Base-by-base conservation (phyloP, 2,888 invertebrate genomes). In the Muscina levida region DNA sequence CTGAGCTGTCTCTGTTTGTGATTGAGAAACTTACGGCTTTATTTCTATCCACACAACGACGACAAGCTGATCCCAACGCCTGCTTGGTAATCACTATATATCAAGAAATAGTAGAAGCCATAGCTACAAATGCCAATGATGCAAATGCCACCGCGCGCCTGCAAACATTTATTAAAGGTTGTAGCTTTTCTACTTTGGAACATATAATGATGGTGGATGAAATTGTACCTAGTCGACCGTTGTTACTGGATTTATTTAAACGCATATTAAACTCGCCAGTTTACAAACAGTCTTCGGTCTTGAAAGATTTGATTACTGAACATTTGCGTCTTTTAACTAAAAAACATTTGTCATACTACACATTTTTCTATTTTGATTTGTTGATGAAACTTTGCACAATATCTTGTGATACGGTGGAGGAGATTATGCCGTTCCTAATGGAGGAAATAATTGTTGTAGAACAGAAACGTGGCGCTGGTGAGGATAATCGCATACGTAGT, bases 201-300 rank as follows among this genome's bases (percentile, higher is more conserved):
- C 90, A 90, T 77, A 83, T 89, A 0, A 90, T 91, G 89, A 88
- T 91, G 85, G 88, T 89, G 0, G 90, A 90, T 72, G 90, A 90
- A 65, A 84, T 88, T 68, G 87, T 87, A 26, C 86, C 90, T 1
- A 90, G 89, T 83, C 87, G 88, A 1, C 77, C 82, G 0, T 83
- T 88, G 56, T 77, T 90, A 6, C 76, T 90, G 22, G 84, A 84
- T 1, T 79, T 90, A 6, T 85, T 90, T 17, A 86, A 84, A 4
- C 85, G 84, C 1, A 73, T 90, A 1, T 82, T 86, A 0, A 67
- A 77, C 1, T 83, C 85, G 39, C 10, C 72, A 0, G 76, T 84
- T 0, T 90, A 86, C 57, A 74, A 84, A 11, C 83, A 84, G 0
- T 86, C 86, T 0, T 4, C n/a, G 6, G 68, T 44, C 0, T 82